Base-by-base conservation (phyloP, 1,140 invertebrate species). In the Drosophila bifasciata region DNA sequence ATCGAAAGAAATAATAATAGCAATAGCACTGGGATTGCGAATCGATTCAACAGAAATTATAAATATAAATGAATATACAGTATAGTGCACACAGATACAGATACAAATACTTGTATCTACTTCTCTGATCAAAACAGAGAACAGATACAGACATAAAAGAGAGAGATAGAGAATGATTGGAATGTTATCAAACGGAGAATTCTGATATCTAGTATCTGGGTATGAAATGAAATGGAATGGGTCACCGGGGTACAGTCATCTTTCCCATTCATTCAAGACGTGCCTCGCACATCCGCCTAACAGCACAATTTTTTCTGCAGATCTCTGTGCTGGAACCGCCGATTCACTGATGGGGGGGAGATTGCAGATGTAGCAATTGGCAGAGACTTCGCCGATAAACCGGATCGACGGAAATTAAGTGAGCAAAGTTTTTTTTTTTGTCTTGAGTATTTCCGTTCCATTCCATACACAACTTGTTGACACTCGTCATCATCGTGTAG, bases 331-430 rank as follows among this genome's bases (percentile, higher is more conserved):
- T 13, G 32, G 32, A 36, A 13, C 32, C 32, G 11, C 32, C 32
- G 11, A 36, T 13, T 11, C 32, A 36, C 32, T 36, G 32, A 4
- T 36, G 3, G 11, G 6, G 8, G 8, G 11, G 3, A 11, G 32
- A 36, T 36, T 36, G 11, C 32, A 36, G 11, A 36, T 4, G 32
- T 0, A 36, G 32, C 32, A 36, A 36, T 3, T 36, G 32, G 32
- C 32, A 5, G 32, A 36, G 28, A 11, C 28, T 9, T 3, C 9
- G 28, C 28, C 28, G 59, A 79, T 73, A 79, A 78, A 62, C 76
- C 76, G 76, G 76, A 79, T 79, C 74, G 21, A 53, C 76, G 76
- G 76, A 79, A 79, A 66, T 77, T 39, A 57, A 63, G 21, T 59
- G 43, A 73, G 28, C 59, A 21, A 53, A 55, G 25, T 17, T 61